phyloP scores from a whole-genome alignment of 1,140 invertebrate genomes.

The Pogonus chalceus region DNA sequence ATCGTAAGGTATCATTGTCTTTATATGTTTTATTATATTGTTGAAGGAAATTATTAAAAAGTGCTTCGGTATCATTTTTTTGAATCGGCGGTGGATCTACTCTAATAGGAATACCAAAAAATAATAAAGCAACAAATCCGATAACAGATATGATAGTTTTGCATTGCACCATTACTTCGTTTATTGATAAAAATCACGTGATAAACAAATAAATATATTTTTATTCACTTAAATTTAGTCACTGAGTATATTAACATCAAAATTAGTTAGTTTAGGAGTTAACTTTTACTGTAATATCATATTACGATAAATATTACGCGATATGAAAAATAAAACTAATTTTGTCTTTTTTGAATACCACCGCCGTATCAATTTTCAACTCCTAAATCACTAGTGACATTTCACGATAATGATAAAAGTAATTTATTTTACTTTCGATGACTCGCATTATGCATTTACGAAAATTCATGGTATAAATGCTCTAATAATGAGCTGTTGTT shows the following conservation, averaged over 20 bases:
- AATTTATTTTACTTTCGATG: too few relatives aligned
- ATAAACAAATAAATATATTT: background rate
- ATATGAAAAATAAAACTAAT: too few relatives aligned
- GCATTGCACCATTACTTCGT: background rate
- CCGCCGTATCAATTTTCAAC: too few relatives aligned
- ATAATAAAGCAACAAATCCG: constrained; percentile 36
- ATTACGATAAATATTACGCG: too few relatives aligned
- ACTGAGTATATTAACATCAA: background rate
- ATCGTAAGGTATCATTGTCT: constrained; percentile 44
- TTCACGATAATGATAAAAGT: too few relatives aligned
- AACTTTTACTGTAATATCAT: background rate
- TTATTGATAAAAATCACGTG: background rate
- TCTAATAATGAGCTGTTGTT: too few relatives aligned
- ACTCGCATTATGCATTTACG: too few relatives aligned
- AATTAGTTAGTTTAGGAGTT: background rate
- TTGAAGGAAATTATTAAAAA: constrained; percentile 49
- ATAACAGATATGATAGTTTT: constrained; percentile 13
- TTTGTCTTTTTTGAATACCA: too few relatives aligned
- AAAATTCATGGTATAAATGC: too few relatives aligned
- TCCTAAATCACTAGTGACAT: too few relatives aligned
- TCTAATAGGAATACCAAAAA: constrained; percentile 41
- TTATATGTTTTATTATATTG: constrained; percentile 60
- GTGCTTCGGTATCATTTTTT: constrained; percentile 27
- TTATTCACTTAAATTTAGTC: background rate
- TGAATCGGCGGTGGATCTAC: constrained; percentile 29